Evolutionary conservation across 2,888 invertebrate genomes (phyloP).

Genomic region (Pseudoips prasinana): DNA sequence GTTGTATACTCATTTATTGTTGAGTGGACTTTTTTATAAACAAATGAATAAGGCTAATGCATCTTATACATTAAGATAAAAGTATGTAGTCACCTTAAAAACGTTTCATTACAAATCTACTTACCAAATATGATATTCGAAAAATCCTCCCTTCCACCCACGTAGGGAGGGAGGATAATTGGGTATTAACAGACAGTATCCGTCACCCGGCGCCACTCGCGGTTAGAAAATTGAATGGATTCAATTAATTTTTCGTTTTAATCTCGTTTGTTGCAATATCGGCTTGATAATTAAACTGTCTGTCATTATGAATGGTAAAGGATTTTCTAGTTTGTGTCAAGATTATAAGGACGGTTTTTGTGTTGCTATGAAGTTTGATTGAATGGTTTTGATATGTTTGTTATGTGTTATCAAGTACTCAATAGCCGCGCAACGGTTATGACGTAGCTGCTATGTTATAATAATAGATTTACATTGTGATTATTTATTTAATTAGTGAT

Average conservation of each 20-base stretch:
- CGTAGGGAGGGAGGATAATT: constrained; percentile 46
- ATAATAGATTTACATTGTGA: too few species aligned
- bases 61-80: too few species aligned
- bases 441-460: too few species aligned
- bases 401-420: too few species aligned
- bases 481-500: too few species aligned
- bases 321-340: constrained; percentile 18
- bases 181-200: constrained; percentile 67
- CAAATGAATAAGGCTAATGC: too few species aligned
- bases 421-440: too few species aligned
- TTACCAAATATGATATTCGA: constrained; percentile 21
- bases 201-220: constrained; percentile 50
- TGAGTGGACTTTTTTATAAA: too few species aligned
- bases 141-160: constrained; percentile 19
- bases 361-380: constrained; percentile 8
- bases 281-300: constrained; percentile 38
- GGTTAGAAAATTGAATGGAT: constrained; percentile 64
- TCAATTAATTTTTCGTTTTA: constrained; percentile 67
- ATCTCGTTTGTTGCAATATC: constrained; percentile 43
- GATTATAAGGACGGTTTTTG: constrained; percentile 3
- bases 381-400: constrained; percentile 19
- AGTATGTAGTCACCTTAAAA: too few species aligned
- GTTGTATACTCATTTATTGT: too few species aligned
- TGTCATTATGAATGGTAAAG: constrained; percentile 29
- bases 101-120: constrained; percentile 1